Percentiles rank a stretch among this genome's conserved stretches.
Conservation (phyloP, 2,888 invertebrate species). For the Allygus modestus region DNA sequence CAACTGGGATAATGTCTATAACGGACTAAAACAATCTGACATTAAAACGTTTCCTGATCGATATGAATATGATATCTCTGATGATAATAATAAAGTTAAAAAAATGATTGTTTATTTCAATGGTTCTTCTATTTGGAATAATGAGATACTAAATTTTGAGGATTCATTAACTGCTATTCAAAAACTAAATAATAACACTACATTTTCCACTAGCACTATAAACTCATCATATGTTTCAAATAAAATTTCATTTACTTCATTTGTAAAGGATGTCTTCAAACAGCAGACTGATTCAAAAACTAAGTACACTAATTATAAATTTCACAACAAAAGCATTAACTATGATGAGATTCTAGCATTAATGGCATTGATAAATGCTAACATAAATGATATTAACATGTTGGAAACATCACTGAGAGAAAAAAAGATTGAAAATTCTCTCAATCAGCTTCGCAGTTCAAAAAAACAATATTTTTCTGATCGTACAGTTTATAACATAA, state of each 20-base stretch:
- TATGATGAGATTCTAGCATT: not conserved
- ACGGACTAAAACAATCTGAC: not conserved
- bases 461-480: not conserved
- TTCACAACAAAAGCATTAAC: not conserved
- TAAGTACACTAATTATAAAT: not conserved
- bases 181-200: not conserved
- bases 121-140: not conserved
- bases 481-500: constrained; percentile 1
- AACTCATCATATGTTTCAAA: not conserved
- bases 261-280: not conserved
- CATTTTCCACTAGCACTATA: not conserved
- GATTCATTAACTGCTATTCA: not conserved
- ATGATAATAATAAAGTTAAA: not conserved
- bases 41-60: not conserved
- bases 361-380: not conserved
- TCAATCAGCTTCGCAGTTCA: not conserved
- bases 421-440: not conserved
- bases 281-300: not conserved
- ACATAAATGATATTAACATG: not conserved
- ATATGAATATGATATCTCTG: not conserved
- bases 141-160: not conserved
- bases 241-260: not conserved
- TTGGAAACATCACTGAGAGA: not conserved
- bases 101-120: not conserved
- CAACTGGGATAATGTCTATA: not conserved